These are phyloP conservation scores for Myotis lucifugus DNA, from an alignment of 2,113 vertebrate species.

Conservation along the genomic window DNA sequence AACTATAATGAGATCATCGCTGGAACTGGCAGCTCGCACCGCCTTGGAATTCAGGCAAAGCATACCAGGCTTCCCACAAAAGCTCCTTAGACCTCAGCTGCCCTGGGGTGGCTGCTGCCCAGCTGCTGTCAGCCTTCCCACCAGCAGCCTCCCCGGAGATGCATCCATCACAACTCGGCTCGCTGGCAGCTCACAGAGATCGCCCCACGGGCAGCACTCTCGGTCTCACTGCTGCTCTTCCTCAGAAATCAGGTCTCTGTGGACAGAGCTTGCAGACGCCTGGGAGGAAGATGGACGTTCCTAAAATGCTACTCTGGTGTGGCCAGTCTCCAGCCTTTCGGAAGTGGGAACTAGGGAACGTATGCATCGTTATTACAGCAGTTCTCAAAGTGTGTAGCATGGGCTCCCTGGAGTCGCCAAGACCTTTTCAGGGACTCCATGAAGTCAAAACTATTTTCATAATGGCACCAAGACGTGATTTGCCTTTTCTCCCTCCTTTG, in stretches of 20 bases:
- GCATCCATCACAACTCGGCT: neutral
- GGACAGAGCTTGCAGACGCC: neutral
- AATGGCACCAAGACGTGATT: neutral
- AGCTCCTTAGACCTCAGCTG: neutral
- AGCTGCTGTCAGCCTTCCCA: neutral
- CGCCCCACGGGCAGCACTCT: neutral
- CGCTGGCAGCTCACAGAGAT: neutral
- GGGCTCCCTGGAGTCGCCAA: neutral
- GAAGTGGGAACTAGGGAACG: neutral
- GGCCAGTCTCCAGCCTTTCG: neutral
- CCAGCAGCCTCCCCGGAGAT: neutral
- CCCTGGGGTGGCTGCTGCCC: neutral
- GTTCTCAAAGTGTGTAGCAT: neutral
- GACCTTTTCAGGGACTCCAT: neutral
- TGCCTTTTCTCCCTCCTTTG: neutral
- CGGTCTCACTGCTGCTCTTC: neutral
- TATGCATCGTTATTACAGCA: neutral
- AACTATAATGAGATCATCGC: constrained; percentile 42
- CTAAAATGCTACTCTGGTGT: neutral
- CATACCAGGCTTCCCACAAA: neutral
- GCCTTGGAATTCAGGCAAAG: constrained; percentile 23
- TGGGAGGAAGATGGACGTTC: neutral
- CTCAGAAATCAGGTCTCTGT: neutral
- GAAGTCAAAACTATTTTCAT: neutral
- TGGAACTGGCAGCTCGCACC: neutral